phyloP scores from a whole-genome alignment of 37 sponge, comb jelly and placozoan species.

The Chondrilla cf. caribensis region DNA sequence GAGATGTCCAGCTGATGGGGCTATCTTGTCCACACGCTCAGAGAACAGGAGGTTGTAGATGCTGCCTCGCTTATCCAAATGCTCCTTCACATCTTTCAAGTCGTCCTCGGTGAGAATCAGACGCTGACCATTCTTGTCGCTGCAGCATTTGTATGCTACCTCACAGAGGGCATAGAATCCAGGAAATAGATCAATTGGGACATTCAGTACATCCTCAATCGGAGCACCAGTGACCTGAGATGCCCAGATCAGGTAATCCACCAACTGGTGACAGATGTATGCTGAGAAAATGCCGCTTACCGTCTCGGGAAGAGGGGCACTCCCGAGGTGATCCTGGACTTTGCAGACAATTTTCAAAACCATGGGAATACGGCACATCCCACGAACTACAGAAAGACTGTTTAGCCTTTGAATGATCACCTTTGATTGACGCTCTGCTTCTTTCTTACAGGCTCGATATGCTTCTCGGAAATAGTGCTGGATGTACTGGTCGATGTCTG shows the following conservation, averaged over 20 bases:
- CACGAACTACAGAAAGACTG: background rate
- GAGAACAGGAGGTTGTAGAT: conserved; percentile 6
- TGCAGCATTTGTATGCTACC: background rate
- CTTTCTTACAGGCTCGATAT: too few relatives aligned
- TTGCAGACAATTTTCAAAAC: conserved; percentile 3
- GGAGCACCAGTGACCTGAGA: too few relatives aligned
- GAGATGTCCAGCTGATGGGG: background rate
- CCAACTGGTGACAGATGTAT: background rate
- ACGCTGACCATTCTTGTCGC: background rate
- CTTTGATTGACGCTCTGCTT: background rate
- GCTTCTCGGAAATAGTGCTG: background rate
- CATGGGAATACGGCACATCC: conserved; percentile 2
- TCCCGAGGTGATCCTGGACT: background rate
- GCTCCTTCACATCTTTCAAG: background rate
- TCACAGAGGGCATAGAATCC: background rate
- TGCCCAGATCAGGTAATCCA: background rate
- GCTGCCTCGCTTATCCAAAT: background rate
- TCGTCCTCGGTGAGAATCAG: background rate
- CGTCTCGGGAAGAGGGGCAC: background rate
- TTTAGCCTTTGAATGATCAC: background rate
- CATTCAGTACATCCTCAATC: background rate
- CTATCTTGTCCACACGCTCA: background rate
- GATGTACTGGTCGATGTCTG: background rate
- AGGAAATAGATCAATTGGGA: background rate
- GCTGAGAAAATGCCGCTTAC: background rate